Evolutionary conservation across 2,113 vertebrate species (phyloP).

Genomic region (Illadopsis cleaveri): DNA sequence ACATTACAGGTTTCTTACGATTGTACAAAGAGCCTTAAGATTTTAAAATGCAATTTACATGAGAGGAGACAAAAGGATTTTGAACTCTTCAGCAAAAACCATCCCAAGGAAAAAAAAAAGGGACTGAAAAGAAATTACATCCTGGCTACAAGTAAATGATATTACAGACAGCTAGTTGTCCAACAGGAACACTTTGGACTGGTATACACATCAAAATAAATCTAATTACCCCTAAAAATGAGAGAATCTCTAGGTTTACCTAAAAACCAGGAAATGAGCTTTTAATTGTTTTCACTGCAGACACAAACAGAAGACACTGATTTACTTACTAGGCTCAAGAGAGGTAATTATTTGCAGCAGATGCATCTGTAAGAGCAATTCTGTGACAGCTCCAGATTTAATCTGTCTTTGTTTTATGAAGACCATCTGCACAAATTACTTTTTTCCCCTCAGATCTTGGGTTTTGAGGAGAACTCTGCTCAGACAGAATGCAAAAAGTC

Average conservation of each 20-base stretch:
- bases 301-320: conserved; percentile 37
- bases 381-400: conserved; percentile 52
- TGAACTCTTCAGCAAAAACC: background rate
- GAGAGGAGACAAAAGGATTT: background rate
- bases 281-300: conserved; percentile 68
- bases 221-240: conserved; percentile 63
- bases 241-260: conserved; percentile 57
- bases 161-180: conserved; percentile 67
- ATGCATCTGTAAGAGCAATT: conserved; percentile 36
- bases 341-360: conserved; percentile 69
- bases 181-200: conserved; percentile 64
- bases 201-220: conserved; percentile 68
- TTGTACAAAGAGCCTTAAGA: background rate
- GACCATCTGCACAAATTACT: conserved; percentile 64
- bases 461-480: conserved; percentile 52
- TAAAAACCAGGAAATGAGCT: conserved; percentile 54
- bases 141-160: conserved; percentile 58
- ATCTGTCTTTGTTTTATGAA: conserved; percentile 68
- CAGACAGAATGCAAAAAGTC: conserved; percentile 51
- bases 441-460: conserved; percentile 43
- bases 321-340: conserved; percentile 53
- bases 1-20: background rate
- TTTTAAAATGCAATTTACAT: background rate
- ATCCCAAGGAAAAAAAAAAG: conserved; percentile 30
- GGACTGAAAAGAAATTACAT: conserved; percentile 49